Percentiles rank a stretch among this genome's conserved stretches.
phyloP scores from a whole-genome alignment of 2,113 vertebrate species.

The Formicarius rufipectus region DNA sequence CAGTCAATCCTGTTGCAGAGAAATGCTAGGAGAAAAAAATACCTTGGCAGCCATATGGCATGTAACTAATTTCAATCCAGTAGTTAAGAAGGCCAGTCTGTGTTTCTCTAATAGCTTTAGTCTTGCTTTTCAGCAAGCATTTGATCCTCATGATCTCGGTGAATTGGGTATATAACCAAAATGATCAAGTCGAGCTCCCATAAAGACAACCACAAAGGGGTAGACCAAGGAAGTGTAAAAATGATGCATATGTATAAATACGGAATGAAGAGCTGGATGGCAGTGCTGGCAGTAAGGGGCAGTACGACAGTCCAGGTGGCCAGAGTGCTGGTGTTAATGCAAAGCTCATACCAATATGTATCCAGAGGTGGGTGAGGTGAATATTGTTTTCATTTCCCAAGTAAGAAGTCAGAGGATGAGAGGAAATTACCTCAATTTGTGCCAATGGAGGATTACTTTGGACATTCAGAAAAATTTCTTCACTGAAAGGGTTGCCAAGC shows the following conservation, averaged over 20 bases:
- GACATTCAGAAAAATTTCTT: background rate
- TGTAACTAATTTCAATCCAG: background rate
- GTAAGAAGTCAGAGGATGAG: background rate
- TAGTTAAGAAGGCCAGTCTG: background rate
- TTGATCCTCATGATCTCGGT: background rate
- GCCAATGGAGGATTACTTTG: background rate
- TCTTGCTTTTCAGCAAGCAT: background rate
- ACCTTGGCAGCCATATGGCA: background rate
- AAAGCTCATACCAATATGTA: accelerated
- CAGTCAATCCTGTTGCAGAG: background rate
- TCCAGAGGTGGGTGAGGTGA: background rate
- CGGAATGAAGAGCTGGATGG: background rate
- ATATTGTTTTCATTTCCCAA: accelerated
- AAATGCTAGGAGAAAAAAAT: background rate
- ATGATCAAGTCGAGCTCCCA: background rate
- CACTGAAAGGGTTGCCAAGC: background rate
- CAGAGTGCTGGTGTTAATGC: background rate
- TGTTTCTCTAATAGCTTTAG: background rate
- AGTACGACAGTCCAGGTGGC: background rate
- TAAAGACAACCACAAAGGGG: background rate
- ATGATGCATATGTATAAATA: background rate
- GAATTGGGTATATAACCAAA: background rate
- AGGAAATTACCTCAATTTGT: background rate
- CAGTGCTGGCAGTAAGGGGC: background rate
- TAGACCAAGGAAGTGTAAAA: background rate